phyloP scores from a whole-genome alignment of 2,113 vertebrate species.

The Apus apus region DNA sequence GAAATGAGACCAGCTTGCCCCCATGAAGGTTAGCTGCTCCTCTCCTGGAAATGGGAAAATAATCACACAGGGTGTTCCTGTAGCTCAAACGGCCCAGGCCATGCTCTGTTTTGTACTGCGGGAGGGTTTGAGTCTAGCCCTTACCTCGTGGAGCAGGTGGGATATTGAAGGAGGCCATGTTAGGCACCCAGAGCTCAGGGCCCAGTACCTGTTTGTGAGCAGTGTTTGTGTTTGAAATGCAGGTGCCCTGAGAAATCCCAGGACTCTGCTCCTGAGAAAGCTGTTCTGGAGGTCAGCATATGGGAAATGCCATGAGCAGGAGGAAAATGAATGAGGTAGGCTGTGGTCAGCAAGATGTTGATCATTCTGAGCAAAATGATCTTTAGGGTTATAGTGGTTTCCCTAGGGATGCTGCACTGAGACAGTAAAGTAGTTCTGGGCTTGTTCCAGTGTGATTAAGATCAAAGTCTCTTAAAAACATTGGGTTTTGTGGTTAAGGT shows the following conservation, averaged over 20 bases:
- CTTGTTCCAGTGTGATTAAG: neutral
- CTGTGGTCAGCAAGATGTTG: neutral
- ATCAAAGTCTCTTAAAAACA: neutral
- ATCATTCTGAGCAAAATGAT: neutral
- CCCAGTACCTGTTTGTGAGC: neutral
- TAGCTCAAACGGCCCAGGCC: neutral
- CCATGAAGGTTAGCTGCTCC: neutral
- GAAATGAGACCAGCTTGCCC: rapidly evolving
- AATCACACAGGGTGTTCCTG: neutral
- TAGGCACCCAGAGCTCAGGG: neutral
- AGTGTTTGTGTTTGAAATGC: neutral
- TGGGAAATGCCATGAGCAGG: neutral
- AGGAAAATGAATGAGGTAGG: neutral
- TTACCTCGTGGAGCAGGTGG: neutral
- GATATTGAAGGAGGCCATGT: neutral
- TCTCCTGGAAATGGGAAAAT: rapidly evolving
- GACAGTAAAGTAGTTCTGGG: neutral
- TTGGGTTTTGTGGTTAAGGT: neutral
- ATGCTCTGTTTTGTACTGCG: neutral
- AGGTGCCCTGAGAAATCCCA: neutral
- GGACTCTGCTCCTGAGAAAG: neutral
- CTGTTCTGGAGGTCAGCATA: neutral
- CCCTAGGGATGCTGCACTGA: neutral
- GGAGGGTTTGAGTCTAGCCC: neutral
- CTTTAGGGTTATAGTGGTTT: neutral